Percentiles rank a stretch among this genome's conserved stretches.
These are phyloP conservation scores for Siphlonurus alternatus DNA, from an alignment of 2,888 invertebrate species.

Conservation along the genomic window DNA sequence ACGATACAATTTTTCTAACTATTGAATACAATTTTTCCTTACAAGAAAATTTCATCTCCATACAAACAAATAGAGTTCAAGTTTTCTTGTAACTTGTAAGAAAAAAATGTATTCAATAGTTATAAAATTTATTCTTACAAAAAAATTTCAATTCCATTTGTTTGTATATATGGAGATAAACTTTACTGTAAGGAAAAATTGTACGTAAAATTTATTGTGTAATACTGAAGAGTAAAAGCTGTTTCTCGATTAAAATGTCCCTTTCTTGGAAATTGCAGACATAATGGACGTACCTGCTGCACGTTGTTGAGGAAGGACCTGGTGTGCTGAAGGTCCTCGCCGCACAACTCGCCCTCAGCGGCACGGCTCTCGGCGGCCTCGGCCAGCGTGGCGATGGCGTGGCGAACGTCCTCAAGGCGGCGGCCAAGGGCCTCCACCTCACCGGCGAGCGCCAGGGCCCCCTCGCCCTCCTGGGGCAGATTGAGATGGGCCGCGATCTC, in stretches of 20 bases:
- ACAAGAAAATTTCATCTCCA: too few species aligned
- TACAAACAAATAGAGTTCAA: too few species aligned
- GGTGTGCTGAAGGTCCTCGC: slow-evolving; percentile 37
- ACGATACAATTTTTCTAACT: too few species aligned
- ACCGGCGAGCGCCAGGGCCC: slow-evolving; percentile 40
- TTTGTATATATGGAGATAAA: too few species aligned
- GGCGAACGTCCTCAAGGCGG: slow-evolving; percentile 55
- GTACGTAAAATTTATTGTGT: slow-evolving; percentile 10
- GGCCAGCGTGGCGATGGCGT: slow-evolving; percentile 53
- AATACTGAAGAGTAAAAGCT: slow-evolving; percentile 10
- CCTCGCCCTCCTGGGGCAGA: slow-evolving; percentile 30
- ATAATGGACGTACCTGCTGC: slow-evolving; percentile 43
- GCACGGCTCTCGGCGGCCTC: slow-evolving; percentile 55
- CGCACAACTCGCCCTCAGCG: slow-evolving; percentile 31
- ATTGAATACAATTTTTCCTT: too few species aligned
- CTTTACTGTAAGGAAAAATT: too few species aligned
- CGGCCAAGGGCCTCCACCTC: slow-evolving; percentile 62
- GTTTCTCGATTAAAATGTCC: too few species aligned
- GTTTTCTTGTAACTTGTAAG: too few species aligned
- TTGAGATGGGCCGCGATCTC: slow-evolving; percentile 67
- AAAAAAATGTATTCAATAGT: too few species aligned
- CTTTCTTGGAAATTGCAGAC: neutral
- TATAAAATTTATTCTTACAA: too few species aligned
- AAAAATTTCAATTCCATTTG: too few species aligned
- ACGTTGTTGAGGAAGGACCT: slow-evolving; percentile 49